phyloP scores from a whole-genome alignment of 2,113 vertebrate species.

The Probosciger aterrimus region DNA sequence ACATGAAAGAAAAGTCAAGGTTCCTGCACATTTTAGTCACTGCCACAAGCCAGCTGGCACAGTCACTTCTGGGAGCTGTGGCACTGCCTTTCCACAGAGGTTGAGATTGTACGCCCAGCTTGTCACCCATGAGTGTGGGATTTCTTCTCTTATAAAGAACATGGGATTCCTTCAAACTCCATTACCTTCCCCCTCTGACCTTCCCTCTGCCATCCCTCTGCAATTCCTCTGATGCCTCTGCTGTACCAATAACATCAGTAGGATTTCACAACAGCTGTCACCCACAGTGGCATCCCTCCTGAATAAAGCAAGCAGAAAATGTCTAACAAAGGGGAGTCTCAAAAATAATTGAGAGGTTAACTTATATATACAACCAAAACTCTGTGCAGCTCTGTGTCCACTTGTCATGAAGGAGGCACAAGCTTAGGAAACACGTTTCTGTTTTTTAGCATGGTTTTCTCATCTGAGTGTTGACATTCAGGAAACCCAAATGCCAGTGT shows the following conservation, averaged over 20 bases:
- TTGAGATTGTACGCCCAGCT: background rate
- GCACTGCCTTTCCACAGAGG: background rate
- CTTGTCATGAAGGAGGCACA: background rate
- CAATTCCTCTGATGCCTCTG: background rate
- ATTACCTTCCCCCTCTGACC: accelerated
- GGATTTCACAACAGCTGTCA: background rate
- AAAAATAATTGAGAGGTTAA: background rate
- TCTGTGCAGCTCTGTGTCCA: background rate
- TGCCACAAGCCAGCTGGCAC: background rate
- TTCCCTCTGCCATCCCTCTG: background rate
- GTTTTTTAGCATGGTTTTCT: background rate
- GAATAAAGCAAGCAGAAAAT: background rate
- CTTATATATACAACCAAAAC: background rate
- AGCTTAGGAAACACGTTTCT: background rate
- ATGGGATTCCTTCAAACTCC: background rate
- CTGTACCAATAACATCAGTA: background rate
- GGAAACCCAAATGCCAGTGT: background rate
- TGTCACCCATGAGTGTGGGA: background rate
- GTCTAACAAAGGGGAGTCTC: background rate
- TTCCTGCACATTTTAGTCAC: background rate
- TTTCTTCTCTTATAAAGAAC: background rate
- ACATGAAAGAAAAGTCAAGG: background rate
- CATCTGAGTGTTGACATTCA: background rate
- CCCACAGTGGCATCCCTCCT: background rate
- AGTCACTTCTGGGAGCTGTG: accelerated